phyloP scores from a whole-genome alignment of 2,888 invertebrate species.

The Acronicta alni region DNA sequence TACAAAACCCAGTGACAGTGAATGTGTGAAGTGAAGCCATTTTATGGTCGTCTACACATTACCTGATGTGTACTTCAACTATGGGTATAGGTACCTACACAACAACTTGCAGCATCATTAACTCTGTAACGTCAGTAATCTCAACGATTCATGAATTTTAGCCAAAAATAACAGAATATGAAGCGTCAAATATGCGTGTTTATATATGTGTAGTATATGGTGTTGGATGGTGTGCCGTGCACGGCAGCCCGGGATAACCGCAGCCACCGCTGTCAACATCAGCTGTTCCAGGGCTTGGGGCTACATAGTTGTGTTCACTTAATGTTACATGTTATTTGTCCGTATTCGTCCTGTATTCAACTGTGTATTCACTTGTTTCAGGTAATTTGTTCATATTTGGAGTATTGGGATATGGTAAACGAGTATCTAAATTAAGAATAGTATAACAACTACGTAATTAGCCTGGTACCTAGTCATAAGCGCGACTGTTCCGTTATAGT shows the following conservation, averaged over 20 bases:
- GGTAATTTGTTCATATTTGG: conserved; percentile 51
- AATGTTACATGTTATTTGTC: conserved; percentile 47
- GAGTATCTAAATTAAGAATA: conserved; percentile 16
- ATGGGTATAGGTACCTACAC: too few species aligned
- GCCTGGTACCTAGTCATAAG: too few species aligned
- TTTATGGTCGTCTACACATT: too few species aligned
- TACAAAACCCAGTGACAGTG: too few species aligned
- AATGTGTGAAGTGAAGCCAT: too few species aligned
- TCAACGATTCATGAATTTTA: conserved; percentile 11
- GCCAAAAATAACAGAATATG: conserved; percentile 31
- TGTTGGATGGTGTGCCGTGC: conserved; percentile 52
- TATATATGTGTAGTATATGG: conserved; percentile 57
- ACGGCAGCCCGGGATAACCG: conserved; percentile 67
- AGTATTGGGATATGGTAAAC: conserved; percentile 35
- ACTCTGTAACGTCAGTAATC: background rate
- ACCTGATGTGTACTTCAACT: too few species aligned
- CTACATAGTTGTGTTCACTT: conserved; percentile 57
- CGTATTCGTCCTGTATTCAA: conserved; percentile 32
- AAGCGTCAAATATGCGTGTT: conserved; percentile 44
- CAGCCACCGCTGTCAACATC: conserved; percentile 80
- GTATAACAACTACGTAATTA: too few species aligned
- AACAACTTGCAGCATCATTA: too few species aligned
- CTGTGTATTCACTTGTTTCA: conserved; percentile 46
- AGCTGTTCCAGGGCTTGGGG: conserved; percentile 68
- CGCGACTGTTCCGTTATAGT: background rate